A percentile compares a stretch with the other conserved stretches of the same genome.
Evolutionary conservation across 2,797 vertebrate genomes (phyloP).

Genomic region (Tragelaphus eurycerus): DNA sequence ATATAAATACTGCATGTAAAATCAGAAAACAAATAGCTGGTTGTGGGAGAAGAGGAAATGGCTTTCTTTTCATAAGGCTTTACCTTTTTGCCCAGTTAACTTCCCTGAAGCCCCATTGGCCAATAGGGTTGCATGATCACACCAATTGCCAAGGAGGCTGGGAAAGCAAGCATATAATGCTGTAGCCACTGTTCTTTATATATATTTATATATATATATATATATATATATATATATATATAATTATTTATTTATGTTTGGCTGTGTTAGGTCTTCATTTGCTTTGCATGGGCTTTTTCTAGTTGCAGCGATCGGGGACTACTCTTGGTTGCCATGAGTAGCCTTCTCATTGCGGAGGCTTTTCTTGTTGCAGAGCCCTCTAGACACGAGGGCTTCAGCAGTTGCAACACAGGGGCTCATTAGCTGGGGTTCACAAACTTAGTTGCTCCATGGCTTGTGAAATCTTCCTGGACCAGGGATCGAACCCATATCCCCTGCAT

Average conservation of each 20-base stretch:
- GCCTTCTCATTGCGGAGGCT: background rate
- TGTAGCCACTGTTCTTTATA: background rate
- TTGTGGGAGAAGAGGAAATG: background rate
- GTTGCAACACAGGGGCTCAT: background rate
- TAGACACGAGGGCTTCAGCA: background rate
- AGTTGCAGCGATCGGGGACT: fast-evolving
- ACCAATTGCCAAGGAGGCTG: background rate
- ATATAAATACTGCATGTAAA: background rate
- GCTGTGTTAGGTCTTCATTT: background rate
- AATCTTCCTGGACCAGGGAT: background rate
- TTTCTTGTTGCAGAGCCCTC: background rate
- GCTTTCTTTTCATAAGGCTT: background rate
- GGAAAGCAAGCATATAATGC: background rate
- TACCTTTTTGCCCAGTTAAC: background rate
- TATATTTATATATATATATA: background rate
- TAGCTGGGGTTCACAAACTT: background rate
- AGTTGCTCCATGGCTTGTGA: background rate
- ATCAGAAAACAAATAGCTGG: background rate
- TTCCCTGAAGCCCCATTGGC: background rate
- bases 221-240: background rate
- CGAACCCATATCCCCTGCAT: background rate
- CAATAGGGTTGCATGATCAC: background rate
- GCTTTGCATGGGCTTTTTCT: background rate
- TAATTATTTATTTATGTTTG: background rate
- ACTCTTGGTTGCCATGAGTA: background rate